Conservation (phyloP, 2,797 vertebrate genomes). For the Falco columbarius region DNA sequence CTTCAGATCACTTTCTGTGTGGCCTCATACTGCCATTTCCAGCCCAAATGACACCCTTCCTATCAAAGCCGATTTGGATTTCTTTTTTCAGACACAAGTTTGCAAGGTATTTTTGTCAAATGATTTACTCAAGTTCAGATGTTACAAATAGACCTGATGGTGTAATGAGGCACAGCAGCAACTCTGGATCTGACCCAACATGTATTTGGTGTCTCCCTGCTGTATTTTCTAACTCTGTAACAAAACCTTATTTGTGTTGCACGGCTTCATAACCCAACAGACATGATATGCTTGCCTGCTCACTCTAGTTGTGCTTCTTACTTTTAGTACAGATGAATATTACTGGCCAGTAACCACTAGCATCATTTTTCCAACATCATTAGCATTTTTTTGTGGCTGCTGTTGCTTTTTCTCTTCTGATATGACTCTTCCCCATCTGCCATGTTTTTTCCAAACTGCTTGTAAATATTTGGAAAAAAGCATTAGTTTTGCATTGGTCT, state of each 20-base stretch:
- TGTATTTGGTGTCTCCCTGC: constrained; percentile 44
- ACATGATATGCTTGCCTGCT: neutral
- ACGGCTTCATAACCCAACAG: neutral
- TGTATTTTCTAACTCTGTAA: constrained; percentile 64
- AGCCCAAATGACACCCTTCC: constrained; percentile 49
- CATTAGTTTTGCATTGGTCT: neutral
- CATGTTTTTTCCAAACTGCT: neutral
- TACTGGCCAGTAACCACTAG: neutral
- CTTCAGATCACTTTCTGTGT: constrained; percentile 58
- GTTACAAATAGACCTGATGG: constrained; percentile 22
- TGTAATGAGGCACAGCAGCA: constrained; percentile 15
- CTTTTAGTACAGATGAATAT: neutral
- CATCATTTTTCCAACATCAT: neutral
- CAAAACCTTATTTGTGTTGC: constrained; percentile 36
- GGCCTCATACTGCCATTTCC: constrained; percentile 69
- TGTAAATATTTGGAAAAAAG: constrained; percentile 26
- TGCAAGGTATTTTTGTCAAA: constrained; percentile 47
- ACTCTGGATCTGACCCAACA: constrained; percentile 23
- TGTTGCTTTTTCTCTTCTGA: neutral
- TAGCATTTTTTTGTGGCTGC: neutral
- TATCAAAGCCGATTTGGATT: constrained; percentile 64
- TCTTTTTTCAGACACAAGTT: constrained; percentile 69
- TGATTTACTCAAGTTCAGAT: constrained; percentile 40
- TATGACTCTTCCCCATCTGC: neutral
- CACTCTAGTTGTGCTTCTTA: neutral